These are phyloP conservation scores for Ectemnius lituratus DNA, from an alignment of 2,888 invertebrate genomes.

Conservation along the genomic window DNA sequence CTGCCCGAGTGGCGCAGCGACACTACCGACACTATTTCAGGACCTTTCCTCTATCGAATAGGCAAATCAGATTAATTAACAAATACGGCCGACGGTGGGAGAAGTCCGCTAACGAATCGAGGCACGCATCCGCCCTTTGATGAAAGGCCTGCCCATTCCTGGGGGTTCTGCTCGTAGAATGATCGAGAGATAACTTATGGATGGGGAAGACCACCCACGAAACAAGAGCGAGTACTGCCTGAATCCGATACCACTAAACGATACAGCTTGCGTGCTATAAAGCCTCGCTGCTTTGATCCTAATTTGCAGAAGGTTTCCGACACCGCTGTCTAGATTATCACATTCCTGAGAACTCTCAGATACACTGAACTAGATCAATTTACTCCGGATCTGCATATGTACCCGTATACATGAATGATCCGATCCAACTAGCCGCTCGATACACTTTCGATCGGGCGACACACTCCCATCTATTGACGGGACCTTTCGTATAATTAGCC, in stretches of 20 bases:
- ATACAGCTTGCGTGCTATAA: constrained; percentile 37
- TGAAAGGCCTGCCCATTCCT: constrained; percentile 52
- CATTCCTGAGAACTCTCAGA: constrained; percentile 23
- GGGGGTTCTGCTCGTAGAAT: constrained; percentile 49
- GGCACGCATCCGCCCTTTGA: constrained; percentile 58
- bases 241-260: constrained; percentile 54
- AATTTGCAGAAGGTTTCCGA: constrained; percentile 49
- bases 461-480: no score
- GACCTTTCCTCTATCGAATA: constrained; percentile 38
- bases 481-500: no score
- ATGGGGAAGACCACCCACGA: constrained; percentile 30
- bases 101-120: constrained; percentile 48
- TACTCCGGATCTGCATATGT: background rate
- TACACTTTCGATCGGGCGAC: background rate
- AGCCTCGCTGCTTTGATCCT: constrained; percentile 54
- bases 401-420: no score
- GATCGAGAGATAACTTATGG: constrained; percentile 31
- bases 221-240: constrained; percentile 29
- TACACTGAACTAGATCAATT: constrained; percentile 4
- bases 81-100: constrained; percentile 12
- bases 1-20: constrained; percentile 42
- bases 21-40: constrained; percentile 24
- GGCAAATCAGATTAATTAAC: constrained; percentile 63
- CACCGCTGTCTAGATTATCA: constrained; percentile 52
- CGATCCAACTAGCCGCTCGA: background rate